Percentiles rank a stretch among this genome's conserved stretches.
Conservation (phyloP, 2,113 vertebrate genomes). For the Osmerus eperlanus region DNA sequence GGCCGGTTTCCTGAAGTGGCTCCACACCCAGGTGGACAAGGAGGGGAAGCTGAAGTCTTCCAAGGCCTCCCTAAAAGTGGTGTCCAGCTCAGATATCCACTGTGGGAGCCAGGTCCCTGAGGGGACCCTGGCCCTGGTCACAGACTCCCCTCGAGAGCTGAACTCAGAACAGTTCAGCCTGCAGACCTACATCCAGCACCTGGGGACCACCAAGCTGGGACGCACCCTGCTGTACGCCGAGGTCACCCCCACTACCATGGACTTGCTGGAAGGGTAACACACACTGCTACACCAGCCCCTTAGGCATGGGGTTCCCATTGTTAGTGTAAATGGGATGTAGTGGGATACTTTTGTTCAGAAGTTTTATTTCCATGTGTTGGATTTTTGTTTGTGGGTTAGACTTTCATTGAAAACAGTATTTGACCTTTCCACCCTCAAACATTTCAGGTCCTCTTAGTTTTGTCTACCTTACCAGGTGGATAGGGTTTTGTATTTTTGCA, state of each 20-base stretch:
- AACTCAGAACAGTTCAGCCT: slow-evolving; percentile 74
- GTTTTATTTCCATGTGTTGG: too few species aligned
- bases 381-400: too few species aligned
- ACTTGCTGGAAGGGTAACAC: slow-evolving; percentile 88
- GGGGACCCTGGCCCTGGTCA: slow-evolving; percentile 71
- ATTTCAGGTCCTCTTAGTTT: too few species aligned
- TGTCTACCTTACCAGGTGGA: too few species aligned
- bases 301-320: background rate
- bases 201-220: slow-evolving; percentile 78
- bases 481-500: too few species aligned
- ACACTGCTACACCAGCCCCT: too few species aligned
- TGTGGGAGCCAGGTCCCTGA: slow-evolving; percentile 45
- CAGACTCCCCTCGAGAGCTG: slow-evolving; percentile 53
- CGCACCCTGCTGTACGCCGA: slow-evolving; percentile 81
- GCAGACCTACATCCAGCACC: slow-evolving; percentile 75
- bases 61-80: slow-evolving; percentile 74
- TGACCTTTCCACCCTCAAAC: too few species aligned
- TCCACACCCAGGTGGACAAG: slow-evolving; percentile 56
- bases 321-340: too few species aligned
- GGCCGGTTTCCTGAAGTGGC: slow-evolving; percentile 69
- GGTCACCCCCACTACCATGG: slow-evolving; percentile 83
- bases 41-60: slow-evolving; percentile 68
- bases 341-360: too few species aligned
- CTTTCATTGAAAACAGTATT: too few species aligned
- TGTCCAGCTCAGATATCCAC: slow-evolving; percentile 52